Base-by-base conservation (phyloP, 2,797 vertebrate species). In the Enteromius mattozi region DNA sequence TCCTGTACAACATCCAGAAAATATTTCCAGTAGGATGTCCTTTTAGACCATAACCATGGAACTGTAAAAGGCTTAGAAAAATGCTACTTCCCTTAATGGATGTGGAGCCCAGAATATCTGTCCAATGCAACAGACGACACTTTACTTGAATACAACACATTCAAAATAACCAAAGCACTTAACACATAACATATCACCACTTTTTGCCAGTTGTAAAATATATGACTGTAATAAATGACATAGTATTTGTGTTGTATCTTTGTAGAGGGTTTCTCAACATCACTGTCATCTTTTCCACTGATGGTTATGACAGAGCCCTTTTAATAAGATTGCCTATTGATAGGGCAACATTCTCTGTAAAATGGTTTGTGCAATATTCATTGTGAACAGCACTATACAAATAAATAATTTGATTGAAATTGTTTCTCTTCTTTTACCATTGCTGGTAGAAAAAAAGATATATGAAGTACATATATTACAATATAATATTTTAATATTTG, bases 101-200 rank as follows among this genome's bases (percentile, higher is more conserved):
- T 85, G n/a, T 76, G 35, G 72, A 81, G 76, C n/a, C 72, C 59
- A 45, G 40, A 86, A 63, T 78, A 61, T 84, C 69, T 51, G 30
- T 17, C 24, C 40, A 49, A 63, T 80, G 72, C 69, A 81, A 85
- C 84, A 71, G 82, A 81, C 78, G 83, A 88, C 72, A 85, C 40
- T 88, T 83, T 90, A 77, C 89, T 90, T 89, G 13, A 71, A 68
- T 72, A 68, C 10, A 79, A 49, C 72, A 47, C 33, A 51, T 78
- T 84, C 54, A 71, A 76, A 87, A 74, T 63, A 86, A 66, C 37
- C 19, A 71, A 37, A 81, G 42, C 42, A 78, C 77, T 80, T 83
- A n/a, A n/a, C n/a, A n/a, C n/a, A 69, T 35, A 51, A 66, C 27
- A 4, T 5, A 63, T 63, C 5, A 30, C 27, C 27, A 65, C 24